These are phyloP conservation scores for Neoarius graeffei DNA, from an alignment of 2,113 vertebrate genomes.

Conservation along the genomic window DNA sequence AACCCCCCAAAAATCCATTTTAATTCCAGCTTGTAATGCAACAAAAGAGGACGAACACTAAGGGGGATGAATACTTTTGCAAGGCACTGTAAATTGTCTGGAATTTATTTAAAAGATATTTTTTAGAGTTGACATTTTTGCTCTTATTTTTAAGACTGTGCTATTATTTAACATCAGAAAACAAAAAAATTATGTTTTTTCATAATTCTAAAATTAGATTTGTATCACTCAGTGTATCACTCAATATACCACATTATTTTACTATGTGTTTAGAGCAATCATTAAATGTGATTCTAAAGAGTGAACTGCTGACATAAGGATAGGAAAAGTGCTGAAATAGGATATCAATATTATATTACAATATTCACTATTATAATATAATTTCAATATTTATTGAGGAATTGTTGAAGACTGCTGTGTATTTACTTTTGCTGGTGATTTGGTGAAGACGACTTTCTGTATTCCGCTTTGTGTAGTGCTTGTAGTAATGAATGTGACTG, in stretches of 20 bases:
- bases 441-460: constrained; percentile 82
- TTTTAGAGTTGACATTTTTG: too few relatives aligned
- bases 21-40: too few relatives aligned
- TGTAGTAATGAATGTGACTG: constrained; percentile 87
- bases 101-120: too few relatives aligned
- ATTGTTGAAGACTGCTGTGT: not conserved
- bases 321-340: not conserved
- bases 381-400: not conserved
- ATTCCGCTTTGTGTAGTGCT: constrained; percentile 77
- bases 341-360: not conserved
- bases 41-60: too few relatives aligned
- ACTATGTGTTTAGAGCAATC: not conserved
- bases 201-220: not conserved
- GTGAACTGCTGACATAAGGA: not conserved
- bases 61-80: too few relatives aligned
- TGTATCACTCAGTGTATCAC: not conserved
- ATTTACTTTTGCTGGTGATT: constrained; percentile 80
- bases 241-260: not conserved
- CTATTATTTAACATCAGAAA: too few relatives aligned
- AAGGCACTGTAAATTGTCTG: too few relatives aligned
- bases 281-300: not conserved
- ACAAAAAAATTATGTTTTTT: too few relatives aligned
- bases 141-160: too few relatives aligned
- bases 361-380: not conserved
- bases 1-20: too few relatives aligned